These are phyloP conservation scores for Tragopan temminckii DNA, from an alignment of 2,797 vertebrate species.

Conservation along the genomic window DNA sequence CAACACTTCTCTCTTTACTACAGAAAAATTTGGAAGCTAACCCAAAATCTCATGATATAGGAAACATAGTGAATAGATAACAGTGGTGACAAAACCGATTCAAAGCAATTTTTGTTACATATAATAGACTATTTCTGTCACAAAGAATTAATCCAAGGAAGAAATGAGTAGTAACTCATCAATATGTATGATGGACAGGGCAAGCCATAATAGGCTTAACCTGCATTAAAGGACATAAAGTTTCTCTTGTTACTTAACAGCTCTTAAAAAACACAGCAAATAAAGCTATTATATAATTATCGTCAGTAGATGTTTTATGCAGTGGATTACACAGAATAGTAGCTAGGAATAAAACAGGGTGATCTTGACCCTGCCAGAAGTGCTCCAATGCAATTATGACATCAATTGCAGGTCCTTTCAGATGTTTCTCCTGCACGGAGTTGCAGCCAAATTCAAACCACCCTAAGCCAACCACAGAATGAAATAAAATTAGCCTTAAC, in stretches of 20 bases:
- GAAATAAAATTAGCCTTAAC: background rate
- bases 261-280: background rate
- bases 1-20: background rate
- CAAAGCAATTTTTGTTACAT: fast-evolving
- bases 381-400: background rate
- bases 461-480: background rate
- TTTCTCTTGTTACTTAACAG: background rate
- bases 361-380: background rate
- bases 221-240: background rate
- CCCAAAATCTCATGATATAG: background rate
- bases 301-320: background rate
- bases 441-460: background rate
- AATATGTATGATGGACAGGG: background rate
- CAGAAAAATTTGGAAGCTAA: background rate
- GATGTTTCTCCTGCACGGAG: background rate
- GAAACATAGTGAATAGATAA: background rate
- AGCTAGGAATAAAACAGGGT: background rate
- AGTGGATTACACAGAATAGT: background rate
- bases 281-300: background rate
- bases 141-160: background rate
- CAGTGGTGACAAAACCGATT: background rate
- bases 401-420: background rate
- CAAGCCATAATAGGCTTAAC: background rate
- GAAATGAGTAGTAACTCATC: background rate
- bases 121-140: background rate